These are phyloP conservation scores for Melinaea marsaeus DNA, from an alignment of 2,888 invertebrate species.

Conservation along the genomic window DNA sequence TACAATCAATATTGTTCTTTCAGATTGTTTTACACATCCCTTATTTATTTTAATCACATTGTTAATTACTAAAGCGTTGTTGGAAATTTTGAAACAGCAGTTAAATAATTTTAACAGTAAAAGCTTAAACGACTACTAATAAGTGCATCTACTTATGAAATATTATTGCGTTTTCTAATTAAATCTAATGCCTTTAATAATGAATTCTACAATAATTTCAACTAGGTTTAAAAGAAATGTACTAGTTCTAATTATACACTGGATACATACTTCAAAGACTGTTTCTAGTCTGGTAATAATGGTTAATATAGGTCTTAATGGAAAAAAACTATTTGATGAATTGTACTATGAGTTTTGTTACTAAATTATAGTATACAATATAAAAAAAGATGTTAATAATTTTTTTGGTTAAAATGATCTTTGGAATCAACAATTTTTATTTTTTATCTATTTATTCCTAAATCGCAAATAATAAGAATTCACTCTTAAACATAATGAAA, in stretches of 20 bases:
- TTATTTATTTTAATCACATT: neutral
- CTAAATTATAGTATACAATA: no score
- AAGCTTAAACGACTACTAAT: slow-evolving; percentile 45
- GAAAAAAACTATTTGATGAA: neutral
- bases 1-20: no score
- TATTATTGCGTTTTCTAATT: slow-evolving; percentile 73
- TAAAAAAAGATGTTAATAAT: no score
- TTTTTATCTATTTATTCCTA: no score
- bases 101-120: slow-evolving; percentile 7
- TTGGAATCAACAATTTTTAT: no score
- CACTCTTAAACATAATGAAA: no score
- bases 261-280: neutral
- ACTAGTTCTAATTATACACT: neutral
- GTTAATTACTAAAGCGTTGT: slow-evolving; percentile 5
- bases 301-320: neutral
- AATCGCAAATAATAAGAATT: no score
- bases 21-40: neutral
- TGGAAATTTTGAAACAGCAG: neutral
- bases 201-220: slow-evolving; percentile 34
- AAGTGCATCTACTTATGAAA: slow-evolving; percentile 72
- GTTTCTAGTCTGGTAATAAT: slow-evolving; percentile 7
- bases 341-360: no score
- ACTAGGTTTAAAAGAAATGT: slow-evolving; percentile 7
- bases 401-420: no score
- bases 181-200: slow-evolving; percentile 57